Evolutionary conservation across 2,113 vertebrate genomes (phyloP).

Genomic region (Phaethornis superciliosus): DNA sequence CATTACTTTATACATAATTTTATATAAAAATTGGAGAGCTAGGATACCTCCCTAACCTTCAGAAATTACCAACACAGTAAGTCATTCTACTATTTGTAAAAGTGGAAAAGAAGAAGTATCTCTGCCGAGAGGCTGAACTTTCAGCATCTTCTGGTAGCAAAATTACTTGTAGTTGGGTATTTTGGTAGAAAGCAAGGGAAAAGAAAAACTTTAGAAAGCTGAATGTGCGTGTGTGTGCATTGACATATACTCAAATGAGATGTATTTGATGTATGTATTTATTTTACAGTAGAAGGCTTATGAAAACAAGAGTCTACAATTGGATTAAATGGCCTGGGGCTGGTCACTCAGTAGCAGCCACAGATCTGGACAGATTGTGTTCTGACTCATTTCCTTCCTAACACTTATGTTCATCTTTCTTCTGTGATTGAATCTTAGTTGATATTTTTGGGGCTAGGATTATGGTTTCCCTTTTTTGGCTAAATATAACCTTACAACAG

Average conservation of each 20-base stretch:
- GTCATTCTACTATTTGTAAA: not conserved
- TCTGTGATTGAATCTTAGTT: not conserved
- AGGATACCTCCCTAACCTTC: not conserved
- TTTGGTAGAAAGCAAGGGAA: not conserved
- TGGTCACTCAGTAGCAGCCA: not conserved
- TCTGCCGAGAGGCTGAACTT: not conserved
- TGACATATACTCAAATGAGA: not conserved
- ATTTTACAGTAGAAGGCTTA: not conserved
- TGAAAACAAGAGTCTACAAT: not conserved
- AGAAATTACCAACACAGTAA: not conserved
- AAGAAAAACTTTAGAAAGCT: not conserved
- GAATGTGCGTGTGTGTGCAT: accelerated
- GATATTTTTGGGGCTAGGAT: not conserved
- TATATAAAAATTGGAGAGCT: not conserved
- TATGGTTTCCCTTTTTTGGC: not conserved
- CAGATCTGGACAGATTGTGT: not conserved
- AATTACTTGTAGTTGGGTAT: not conserved
- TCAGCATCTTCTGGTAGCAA: not conserved
- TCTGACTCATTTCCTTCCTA: not conserved
- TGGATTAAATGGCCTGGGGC: not conserved
- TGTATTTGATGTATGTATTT: not conserved
- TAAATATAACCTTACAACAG: not conserved
- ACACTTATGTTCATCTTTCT: not conserved
- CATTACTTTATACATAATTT: not conserved
- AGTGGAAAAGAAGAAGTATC: not conserved